A percentile compares a stretch with the other conserved stretches of the same genome.
Conservation (phyloP, 1,140 invertebrate genomes). For the Pinna nobilis region DNA sequence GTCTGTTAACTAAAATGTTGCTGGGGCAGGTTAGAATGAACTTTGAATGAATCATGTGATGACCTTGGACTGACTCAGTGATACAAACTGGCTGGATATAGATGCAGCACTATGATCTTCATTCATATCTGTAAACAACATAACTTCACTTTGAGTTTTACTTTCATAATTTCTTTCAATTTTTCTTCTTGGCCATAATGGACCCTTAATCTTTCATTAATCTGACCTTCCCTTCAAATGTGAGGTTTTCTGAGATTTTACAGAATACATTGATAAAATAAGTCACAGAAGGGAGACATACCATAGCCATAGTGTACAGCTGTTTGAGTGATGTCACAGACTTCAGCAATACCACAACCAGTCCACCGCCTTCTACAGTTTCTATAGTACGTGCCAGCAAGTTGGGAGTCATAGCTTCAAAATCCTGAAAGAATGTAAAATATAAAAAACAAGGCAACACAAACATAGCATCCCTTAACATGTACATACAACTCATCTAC, state of each 20-base stretch:
- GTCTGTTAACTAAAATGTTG: too few relatives aligned
- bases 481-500: not conserved
- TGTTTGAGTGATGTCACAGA: conserved; percentile 93
- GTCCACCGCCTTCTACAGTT: conserved; percentile 98
- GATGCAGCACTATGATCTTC: too few relatives aligned
- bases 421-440: conserved; percentile 83
- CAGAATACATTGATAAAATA: not conserved
- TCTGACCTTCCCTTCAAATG: too few relatives aligned
- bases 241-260: too few relatives aligned
- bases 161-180: not conserved
- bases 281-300: conserved; percentile 51
- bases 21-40: too few relatives aligned
- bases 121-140: too few relatives aligned
- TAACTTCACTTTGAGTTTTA: too few relatives aligned
- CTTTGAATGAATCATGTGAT: too few relatives aligned
- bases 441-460: not conserved
- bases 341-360: conserved; percentile 90
- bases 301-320: conserved; percentile 97
- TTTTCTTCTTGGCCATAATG: too few relatives aligned
- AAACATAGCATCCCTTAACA: not conserved
- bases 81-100: too few relatives aligned
- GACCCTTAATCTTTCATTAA: too few relatives aligned
- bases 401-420: conserved; percentile 99
- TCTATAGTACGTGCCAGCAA: conserved; percentile 97
- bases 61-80: too few relatives aligned